Evolutionary conservation across 2,113 vertebrate genomes (phyloP).

Genomic region (Zosterops lateralis): DNA sequence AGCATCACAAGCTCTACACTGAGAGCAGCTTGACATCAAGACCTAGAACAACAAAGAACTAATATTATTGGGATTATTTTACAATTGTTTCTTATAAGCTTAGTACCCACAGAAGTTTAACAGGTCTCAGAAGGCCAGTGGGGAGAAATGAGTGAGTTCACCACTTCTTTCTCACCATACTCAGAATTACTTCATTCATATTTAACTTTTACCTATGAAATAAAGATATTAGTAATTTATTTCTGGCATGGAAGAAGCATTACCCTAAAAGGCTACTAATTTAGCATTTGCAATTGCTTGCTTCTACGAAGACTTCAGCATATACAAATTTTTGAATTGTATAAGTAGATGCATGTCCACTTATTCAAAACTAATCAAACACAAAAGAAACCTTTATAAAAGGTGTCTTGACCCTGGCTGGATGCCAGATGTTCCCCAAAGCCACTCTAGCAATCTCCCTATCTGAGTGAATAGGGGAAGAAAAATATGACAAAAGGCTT

Average conservation of each 20-base stretch:
- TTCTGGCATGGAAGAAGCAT: not conserved
- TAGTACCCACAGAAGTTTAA: not conserved
- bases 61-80: not conserved
- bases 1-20: conserved; percentile 86
- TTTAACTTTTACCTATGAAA: not conserved
- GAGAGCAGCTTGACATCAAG: conserved; percentile 97
- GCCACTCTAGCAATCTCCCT: not conserved
- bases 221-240: not conserved
- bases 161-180: not conserved
- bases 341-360: not conserved
- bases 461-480: not conserved
- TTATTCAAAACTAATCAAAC: not conserved
- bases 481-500: not conserved
- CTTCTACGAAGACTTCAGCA: not conserved
- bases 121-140: not conserved
- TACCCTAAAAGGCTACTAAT: not conserved
- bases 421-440: not conserved
- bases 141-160: not conserved
- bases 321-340: not conserved
- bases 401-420: not conserved
- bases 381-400: not conserved
- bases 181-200: not conserved
- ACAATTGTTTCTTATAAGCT: not conserved
- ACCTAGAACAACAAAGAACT: conserved; percentile 74
- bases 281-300: not conserved